Percentiles rank a stretch among this genome's conserved stretches.
These are phyloP conservation scores for Takifugu flavidus DNA, from an alignment of 2,113 vertebrate genomes.

Conservation along the genomic window DNA sequence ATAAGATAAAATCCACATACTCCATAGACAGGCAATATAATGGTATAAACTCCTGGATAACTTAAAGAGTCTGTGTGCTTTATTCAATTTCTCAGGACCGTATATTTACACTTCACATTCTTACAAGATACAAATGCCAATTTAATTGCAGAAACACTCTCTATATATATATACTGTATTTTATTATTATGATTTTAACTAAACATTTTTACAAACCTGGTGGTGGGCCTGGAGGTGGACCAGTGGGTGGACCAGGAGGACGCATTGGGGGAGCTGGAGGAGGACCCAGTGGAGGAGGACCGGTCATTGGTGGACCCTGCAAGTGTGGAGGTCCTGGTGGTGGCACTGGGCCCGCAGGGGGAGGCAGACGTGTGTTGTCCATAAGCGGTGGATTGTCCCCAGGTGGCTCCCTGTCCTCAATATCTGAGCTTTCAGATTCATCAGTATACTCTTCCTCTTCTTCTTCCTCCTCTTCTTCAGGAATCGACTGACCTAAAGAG, in stretches of 20 bases:
- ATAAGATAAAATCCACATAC: not conserved
- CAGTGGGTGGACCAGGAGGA: constrained; percentile 92
- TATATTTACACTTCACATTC: too few species aligned
- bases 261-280: constrained; percentile 90
- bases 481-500: constrained; percentile 89
- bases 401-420: constrained; percentile 75
- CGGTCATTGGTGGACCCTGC: constrained; percentile 90
- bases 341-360: constrained; percentile 58
- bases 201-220: constrained; percentile 76
- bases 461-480: constrained; percentile 91
- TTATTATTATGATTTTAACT: too few species aligned
- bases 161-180: too few species aligned
- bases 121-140: too few species aligned
- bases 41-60: not conserved
- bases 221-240: constrained; percentile 95
- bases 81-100: too few species aligned
- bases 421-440: constrained; percentile 81
- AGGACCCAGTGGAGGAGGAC: constrained; percentile 90
- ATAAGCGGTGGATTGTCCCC: constrained; percentile 69
- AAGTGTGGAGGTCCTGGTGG: constrained; percentile 79
- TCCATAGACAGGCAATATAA: not conserved
- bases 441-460: constrained; percentile 90
- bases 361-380: constrained; percentile 59
- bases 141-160: too few species aligned
- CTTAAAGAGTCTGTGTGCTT: too few species aligned